phyloP scores from a whole-genome alignment of 2,797 vertebrate species.

The Poecilia velifera region DNA sequence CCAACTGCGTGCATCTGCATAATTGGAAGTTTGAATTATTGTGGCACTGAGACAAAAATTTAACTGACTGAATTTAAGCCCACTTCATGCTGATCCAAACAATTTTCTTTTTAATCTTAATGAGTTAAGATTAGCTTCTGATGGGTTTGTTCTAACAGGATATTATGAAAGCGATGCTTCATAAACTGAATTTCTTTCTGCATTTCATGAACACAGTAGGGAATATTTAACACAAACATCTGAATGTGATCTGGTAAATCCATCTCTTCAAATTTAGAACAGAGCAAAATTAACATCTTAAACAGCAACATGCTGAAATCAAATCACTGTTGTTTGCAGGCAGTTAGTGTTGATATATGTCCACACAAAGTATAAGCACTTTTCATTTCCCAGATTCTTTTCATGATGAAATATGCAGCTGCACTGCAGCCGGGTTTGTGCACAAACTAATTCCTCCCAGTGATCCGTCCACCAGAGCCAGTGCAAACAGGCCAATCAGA shows the following conservation, averaged over 20 bases:
- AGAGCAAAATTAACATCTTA: background rate
- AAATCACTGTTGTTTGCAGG: background rate
- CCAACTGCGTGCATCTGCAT: background rate
- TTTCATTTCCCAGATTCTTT: background rate
- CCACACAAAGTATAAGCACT: background rate
- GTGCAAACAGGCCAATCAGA: background rate
- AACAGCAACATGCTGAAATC: background rate
- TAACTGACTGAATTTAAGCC: background rate
- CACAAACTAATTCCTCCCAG: background rate
- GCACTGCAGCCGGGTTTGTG: background rate
- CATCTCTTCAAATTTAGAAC: background rate
- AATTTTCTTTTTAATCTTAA: background rate
- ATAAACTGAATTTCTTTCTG: background rate
- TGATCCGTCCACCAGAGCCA: background rate
- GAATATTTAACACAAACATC: background rate
- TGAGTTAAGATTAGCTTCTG: background rate
- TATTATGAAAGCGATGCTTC: background rate
- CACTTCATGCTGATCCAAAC: background rate
- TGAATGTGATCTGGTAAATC: background rate
- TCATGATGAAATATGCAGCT: background rate
- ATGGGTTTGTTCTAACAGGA: background rate
- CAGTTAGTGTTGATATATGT: background rate
- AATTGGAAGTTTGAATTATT: background rate
- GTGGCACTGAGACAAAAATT: background rate
- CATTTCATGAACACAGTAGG: background rate